These are phyloP conservation scores for Miichthys miiuy DNA, from an alignment of 2,797 vertebrate genomes.

Conservation along the genomic window DNA sequence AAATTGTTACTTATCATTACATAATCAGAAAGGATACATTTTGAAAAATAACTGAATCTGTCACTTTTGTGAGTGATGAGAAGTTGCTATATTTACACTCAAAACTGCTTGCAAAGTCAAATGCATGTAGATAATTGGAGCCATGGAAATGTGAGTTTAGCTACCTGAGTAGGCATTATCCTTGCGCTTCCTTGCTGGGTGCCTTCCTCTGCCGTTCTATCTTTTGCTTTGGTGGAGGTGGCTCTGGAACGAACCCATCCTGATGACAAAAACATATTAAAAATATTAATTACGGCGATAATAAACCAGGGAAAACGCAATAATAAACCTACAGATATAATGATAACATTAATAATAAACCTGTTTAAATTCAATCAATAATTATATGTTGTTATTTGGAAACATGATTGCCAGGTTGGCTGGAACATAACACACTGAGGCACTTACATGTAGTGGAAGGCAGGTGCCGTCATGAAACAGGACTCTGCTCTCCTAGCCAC, in stretches of 20 bases:
- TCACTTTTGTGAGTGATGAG: neutral
- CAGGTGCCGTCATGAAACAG: constrained; percentile 91
- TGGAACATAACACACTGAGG: neutral
- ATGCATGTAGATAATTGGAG: neutral
- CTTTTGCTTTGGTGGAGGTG: constrained; percentile 89
- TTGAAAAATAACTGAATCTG: too few relatives aligned
- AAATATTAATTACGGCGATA: neutral
- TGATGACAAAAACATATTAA: constrained; percentile 59
- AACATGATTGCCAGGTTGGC: too few relatives aligned
- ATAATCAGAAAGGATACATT: neutral
- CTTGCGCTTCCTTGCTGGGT: constrained; percentile 83
- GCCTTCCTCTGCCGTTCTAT: constrained; percentile 89
- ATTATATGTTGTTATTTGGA: too few relatives aligned
- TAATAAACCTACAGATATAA: neutral
- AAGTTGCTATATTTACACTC: neutral
- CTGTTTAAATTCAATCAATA: too few relatives aligned
- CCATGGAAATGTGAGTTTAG: constrained; percentile 5
- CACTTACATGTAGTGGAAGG: constrained; percentile 96
- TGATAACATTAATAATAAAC: too few relatives aligned
- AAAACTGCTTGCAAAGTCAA: neutral
- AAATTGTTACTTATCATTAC: neutral
- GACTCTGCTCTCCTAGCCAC: constrained; percentile 87
- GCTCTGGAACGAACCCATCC: constrained; percentile 94
- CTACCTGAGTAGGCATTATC: constrained; percentile 95
- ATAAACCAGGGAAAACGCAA: neutral